phyloP scores from a whole-genome alignment of 1,140 invertebrate genomes.

The Branchinecta lindahli region DNA sequence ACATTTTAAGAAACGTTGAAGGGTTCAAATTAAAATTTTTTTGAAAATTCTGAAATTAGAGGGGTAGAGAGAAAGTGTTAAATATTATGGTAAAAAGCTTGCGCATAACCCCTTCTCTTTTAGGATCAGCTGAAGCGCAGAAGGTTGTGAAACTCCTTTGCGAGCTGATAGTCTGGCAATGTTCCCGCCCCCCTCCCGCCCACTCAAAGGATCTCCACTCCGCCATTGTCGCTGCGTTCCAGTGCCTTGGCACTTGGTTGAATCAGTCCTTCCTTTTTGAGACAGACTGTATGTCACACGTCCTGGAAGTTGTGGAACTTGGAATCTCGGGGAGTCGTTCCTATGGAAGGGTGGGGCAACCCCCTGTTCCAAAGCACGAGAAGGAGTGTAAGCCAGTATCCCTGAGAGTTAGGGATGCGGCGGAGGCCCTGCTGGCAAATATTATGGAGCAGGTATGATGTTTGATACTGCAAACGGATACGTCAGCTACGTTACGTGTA shows the following conservation, averaged over 20 bases:
- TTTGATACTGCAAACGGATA: too few relatives aligned
- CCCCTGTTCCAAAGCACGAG: conserved; percentile 80
- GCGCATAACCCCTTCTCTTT: not conserved
- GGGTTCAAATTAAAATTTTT: too few relatives aligned
- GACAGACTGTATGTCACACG: conserved; percentile 74
- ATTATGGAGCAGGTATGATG: conserved; percentile 68
- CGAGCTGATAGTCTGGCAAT: conserved; percentile 86
- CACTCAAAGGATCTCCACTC: conserved; percentile 97
- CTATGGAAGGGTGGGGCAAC: conserved; percentile 67
- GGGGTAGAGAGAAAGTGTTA: too few relatives aligned
- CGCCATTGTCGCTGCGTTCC: conserved; percentile 86
- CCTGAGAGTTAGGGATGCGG: conserved; percentile 86
- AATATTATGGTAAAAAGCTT: too few relatives aligned
- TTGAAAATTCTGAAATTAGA: too few relatives aligned
- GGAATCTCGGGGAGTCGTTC: conserved; percentile 91
- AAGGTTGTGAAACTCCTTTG: conserved; percentile 39
- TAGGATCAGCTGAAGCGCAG: not conserved
- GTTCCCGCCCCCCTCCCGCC: conserved; percentile 78
- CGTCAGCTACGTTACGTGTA: too few relatives aligned
- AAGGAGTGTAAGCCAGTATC: conserved; percentile 91
- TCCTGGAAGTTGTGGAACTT: conserved; percentile 90
- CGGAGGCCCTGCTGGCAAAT: conserved; percentile 73
- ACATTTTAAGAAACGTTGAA: too few relatives aligned
- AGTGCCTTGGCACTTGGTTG: conserved; percentile 81
- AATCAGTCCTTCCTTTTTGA: conserved; percentile 73